Conservation (phyloP, 2,888 invertebrate genomes). For the Antheraea assamensis region DNA sequence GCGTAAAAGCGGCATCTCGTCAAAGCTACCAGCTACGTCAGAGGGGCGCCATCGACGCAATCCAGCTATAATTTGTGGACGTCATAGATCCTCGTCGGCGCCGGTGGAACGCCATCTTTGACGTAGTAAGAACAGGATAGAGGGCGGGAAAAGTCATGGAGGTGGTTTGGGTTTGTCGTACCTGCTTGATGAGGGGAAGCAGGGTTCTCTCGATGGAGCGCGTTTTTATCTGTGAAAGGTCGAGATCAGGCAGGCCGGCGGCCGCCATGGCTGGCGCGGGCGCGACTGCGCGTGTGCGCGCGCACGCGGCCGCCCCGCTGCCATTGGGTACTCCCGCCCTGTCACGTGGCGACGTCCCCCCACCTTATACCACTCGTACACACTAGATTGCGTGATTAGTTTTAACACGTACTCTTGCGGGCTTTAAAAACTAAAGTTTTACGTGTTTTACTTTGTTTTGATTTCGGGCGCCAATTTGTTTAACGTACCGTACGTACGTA, state of each 20-base stretch:
- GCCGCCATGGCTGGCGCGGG: conserved; percentile 83
- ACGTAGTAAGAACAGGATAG: neutral
- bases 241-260: conserved; percentile 82
- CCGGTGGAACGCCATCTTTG: conserved; percentile 20
- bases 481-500: conserved; percentile 34
- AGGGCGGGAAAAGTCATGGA: conserved; percentile 27
- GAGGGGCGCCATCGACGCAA: conserved; percentile 50
- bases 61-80: conserved; percentile 38
- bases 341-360: conserved; percentile 55
- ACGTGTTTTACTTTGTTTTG: conserved; percentile 66
- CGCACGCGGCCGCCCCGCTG: conserved; percentile 51
- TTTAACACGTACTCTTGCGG: conserved; percentile 54
- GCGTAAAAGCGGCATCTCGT: conserved; percentile 64
- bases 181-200: conserved; percentile 97
- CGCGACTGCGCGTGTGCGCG: conserved; percentile 75
- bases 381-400: conserved; percentile 36
- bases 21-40: conserved; percentile 64
- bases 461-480: conserved; percentile 53
- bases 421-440: conserved; percentile 65
- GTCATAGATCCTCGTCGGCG: conserved; percentile 36
- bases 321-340: conserved; percentile 53
- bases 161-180: conserved; percentile 65
- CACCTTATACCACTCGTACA: conserved; percentile 41
- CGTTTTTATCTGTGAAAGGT: conserved; percentile 92
- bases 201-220: conserved; percentile 97